Base-by-base conservation (phyloP, 1,140 invertebrate genomes). In the Drosophila sp. region DNA sequence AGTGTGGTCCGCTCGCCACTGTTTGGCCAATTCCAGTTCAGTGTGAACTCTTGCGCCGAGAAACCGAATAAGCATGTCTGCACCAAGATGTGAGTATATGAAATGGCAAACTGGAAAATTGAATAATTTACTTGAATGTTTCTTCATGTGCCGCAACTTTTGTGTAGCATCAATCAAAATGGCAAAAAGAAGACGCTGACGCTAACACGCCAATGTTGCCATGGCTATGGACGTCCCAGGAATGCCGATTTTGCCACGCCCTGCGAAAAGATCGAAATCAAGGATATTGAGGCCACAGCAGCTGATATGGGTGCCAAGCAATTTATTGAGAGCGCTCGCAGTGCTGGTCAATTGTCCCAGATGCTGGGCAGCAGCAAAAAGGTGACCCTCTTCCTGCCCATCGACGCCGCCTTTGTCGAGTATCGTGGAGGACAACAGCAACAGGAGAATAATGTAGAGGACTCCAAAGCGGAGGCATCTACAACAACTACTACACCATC, bases 181-280 rank as follows among this genome's bases (percentile, higher is more conserved):
- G 94, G 93, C 55, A 92, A 94, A 27, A 92, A 93, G 72, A 94
- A 94, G 86, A 94, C 94, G 23, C 82, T 94, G 68, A 93, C 92
- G 10, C 87, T 94, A 61, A 94, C 93, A 54, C 94, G 94, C 62
- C 94, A 94, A 80, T 95, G 94, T 75, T 95, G 94, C 76, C 93
- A 94, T 70, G 94, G 94, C 23, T 94, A 92, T 89, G 89, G 92
- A 63, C 92, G 93, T 65, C 83, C 92, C 60, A 80, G 90, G 5
- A 92, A 92, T 30, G 90, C 91, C 11, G 89, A 89, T 76, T 91
- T 78, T 91, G 92, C 70, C 93, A 94, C 85, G 74, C 89, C 72
- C 47, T 92, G 91, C 62, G 92, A 94, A 85, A 92, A 94, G 91
- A 91, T 93, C 29, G 92, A 94, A 47, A 91, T 94, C 66, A 93